Evolutionary conservation across 2,113 vertebrate species (phyloP), one percentile per base, ranked within the genome.

Genomic region (Sturnira hondurensis): DNA sequence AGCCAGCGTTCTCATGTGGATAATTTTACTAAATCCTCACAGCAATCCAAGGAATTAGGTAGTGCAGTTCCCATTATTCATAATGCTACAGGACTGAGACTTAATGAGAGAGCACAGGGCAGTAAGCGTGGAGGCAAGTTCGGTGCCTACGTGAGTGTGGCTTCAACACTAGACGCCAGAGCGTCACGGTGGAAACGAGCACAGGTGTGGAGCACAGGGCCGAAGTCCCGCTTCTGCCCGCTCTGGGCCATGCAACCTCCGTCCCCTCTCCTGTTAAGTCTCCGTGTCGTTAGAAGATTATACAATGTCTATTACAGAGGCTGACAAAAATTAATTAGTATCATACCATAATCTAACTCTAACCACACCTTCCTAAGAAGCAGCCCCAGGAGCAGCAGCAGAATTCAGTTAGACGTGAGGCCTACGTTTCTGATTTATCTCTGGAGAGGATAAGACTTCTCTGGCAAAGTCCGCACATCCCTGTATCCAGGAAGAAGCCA

Each of bases 151-250:
- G 4, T 4, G 4, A 17, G 20, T n/a, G 15, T 12, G 43, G 19
- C 12, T 47, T 61, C 20, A 67, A 33, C 5, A 41, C 4, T 20
- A 43, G 45, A n/a, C 0, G 8, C 15, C 7, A 36, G 65, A 13
- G 2, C 15, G 0, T 36, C 45, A 3, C 5, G n/a, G 38, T 41
- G 14, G 28, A 38, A 28, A 56, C 0, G 3, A 61, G 19, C 52
- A 2, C 4, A n/a, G 28, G 28, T 38, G 4, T 71, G 26, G 17
- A 16, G 26, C 15, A n/a, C 45, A 71, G 47, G 11, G 4, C 13
- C 15, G 15, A 81, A 19, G 28, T 28, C 63, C 50, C 22, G 15
- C 22, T 31, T 38, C 16, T 20, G 24, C 33, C 76, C 65, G 31
- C 38, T 73, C 26, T 12, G 2, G 20, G 20, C 16, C 58, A 13